Conservation (phyloP, 2,888 invertebrate genomes). For the Drosophila trichaetosa region DNA sequence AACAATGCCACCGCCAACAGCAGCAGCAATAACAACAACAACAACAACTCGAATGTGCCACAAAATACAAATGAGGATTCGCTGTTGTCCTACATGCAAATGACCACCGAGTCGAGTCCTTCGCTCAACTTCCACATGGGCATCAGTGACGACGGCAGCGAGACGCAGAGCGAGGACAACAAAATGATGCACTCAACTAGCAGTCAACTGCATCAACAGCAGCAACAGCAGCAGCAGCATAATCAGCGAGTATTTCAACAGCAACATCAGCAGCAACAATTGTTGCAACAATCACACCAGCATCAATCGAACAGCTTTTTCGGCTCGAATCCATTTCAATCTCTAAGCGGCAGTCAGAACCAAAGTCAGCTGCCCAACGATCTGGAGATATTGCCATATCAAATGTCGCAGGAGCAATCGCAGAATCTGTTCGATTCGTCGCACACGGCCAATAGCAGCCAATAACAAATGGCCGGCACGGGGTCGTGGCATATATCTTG, state of each 20-base stretch:
- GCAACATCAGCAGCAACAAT: constrained; percentile 55
- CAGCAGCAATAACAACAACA: constrained; percentile 46
- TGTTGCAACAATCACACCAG: constrained; percentile 45
- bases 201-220: constrained; percentile 43
- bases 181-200: constrained; percentile 61
- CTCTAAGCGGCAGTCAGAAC: constrained; percentile 58
- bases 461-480: constrained; percentile 31
- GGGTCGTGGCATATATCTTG: constrained; percentile 40
- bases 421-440: constrained; percentile 84
- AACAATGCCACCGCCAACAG: constrained; percentile 18
- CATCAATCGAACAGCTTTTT: constrained; percentile 69
- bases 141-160: constrained; percentile 78
- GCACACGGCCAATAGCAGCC: constrained; percentile 67
- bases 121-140: constrained; percentile 83
- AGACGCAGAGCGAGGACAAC: constrained; percentile 78
- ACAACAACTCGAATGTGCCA: constrained; percentile 54
- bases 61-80: constrained; percentile 81
- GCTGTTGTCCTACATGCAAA: constrained; percentile 83
- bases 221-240: constrained; percentile 40
- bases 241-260: constrained; percentile 35
- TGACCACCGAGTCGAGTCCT: constrained; percentile 79
- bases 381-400: constrained; percentile 85
- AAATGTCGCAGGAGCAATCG: constrained; percentile 85
- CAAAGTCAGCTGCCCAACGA: constrained; percentile 81
- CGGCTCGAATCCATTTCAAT: constrained; percentile 70